Evolutionary conservation across 92 coral and sea anemone genomes (phyloP), one percentile per base, ranked within the genome.

Genomic region (Palythoa heliodiscus): DNA sequence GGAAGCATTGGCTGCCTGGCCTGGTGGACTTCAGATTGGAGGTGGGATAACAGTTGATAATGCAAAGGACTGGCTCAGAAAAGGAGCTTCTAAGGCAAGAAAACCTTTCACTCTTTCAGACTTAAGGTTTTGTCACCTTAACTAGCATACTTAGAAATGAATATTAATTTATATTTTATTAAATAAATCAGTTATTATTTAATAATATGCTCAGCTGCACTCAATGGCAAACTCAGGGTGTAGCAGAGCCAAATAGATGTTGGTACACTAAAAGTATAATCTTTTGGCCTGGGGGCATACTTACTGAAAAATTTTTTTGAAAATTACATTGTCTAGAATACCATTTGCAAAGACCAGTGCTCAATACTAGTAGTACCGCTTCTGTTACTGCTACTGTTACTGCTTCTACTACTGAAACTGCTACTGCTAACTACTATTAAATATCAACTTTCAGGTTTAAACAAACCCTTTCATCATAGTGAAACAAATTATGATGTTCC

Each of bases 1-100:
- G 82, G 85, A 88, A 77, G 88, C 91, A 84, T 78, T 88, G 52
- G 85, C 91, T 55, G 69, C 91, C 82, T 88, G 91, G 91, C 91
- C 91, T 57, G 88, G 88, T 15, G 86, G 88, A n/a, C 91, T 88
- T 77, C 91, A 88, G 75, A 38, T 88, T 70, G 91, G 91, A 22
- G 91, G 91, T 3, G 91, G 88, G 3, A 76, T 88, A 22, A 84
- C 88, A 71, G 63, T 84, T 20, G 86, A 84, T 13, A 88, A 58
- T 76, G 91, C 91, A 25, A 39, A 76, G 58, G 43, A 73, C 37
- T 88, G 91, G 91, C 88, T 88, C 38, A 87, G 39, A 12, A 88
- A 88, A 55, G 91, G 91, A 69, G 91, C 91, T 20, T 66, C 72
- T 5, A 88, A 88, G 91, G 91, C 22, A 66, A 39, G 71, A 20